Conservation (phyloP, 2,888 invertebrate genomes). For the Tipula unca region DNA sequence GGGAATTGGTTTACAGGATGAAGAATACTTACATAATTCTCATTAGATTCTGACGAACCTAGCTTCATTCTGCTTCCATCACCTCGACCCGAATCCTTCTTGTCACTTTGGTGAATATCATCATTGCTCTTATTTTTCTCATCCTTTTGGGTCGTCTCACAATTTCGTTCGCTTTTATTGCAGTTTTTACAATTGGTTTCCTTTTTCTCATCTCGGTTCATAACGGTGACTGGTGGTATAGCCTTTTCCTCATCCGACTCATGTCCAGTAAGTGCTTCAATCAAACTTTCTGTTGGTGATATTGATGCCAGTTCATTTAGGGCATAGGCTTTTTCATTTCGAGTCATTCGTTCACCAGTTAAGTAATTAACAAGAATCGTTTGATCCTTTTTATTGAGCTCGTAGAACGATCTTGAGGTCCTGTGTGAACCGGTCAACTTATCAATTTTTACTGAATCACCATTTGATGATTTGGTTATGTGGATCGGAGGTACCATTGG, state of each 20-base stretch:
- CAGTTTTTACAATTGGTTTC: neutral
- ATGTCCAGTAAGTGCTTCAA: neutral
- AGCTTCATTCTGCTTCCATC: neutral
- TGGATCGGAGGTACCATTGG: neutral
- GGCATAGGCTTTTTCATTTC: slow-evolving; percentile 38
- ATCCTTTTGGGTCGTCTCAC: neutral
- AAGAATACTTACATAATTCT: neutral
- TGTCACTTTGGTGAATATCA: neutral
- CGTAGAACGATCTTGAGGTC: slow-evolving; percentile 9
- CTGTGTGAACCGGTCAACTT: neutral
- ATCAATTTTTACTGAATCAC: neutral
- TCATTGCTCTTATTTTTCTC: neutral
- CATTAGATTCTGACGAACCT: neutral
- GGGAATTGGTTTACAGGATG: too few species aligned
- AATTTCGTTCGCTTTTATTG: neutral
- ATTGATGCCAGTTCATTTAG: slow-evolving; percentile 39
- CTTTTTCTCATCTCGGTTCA: neutral
- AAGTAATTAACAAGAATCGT: slow-evolving; percentile 34
- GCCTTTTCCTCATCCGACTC: neutral
- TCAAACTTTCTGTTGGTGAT: slow-evolving; percentile 35
- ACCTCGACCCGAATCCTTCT: neutral
- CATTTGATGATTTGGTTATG: neutral
- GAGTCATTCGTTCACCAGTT: slow-evolving; percentile 40
- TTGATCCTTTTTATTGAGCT: slow-evolving; percentile 19
- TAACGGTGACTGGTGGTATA: neutral